Base-by-base conservation (phyloP, 2,888 invertebrate genomes). In the Ichneumon xanthorius region DNA sequence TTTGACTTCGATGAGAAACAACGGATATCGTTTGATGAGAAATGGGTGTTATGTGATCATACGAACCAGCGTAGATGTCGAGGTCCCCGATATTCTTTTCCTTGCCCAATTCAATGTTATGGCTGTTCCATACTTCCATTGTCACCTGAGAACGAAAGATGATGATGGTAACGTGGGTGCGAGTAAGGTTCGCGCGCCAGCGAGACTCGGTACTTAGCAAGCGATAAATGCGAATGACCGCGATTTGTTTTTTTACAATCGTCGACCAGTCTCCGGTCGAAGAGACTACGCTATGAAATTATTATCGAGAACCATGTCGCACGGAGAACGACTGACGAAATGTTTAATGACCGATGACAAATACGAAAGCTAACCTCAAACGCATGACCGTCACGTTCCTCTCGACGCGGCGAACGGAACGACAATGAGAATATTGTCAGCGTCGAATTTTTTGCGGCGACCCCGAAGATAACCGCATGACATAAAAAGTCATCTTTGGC, bases 81-180 rank as follows among this genome's bases (percentile, higher is more conserved):
- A 58, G 58, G 53, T 48, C 63, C 16, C 45, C 63, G 11, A 26
- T 65, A 71, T 63, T 33, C 58, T 78, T 68, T 65, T 55, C 55
- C 65, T 40, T 65, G 14, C 7, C 55, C n/a, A 40, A 37, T n/a
- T 33, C 37, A 19, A 68, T 37, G 11, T 75, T 75, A 40, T 40
- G 33, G 73, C 50, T 50, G 9, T 71, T 71, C 65, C 73, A 65
- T 53, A 65, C 65, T 16, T 82, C 81, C 85, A 85, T 85, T 65
- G 70, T 85, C 65, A 67, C 55, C 81, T 82, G 45, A n/a, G 45
- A 14, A 71, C 30, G 11, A 63, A 37, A 55, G n/a, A 65, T 16
- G 22, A 48, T 11, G 16, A 48, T 16, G 26, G 22, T 22, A 48
- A 48, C 6, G 11, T 26, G 3, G 5, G 26, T 11, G 58, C 22